A percentile compares a stretch with the other conserved stretches of the same genome.
phyloP scores from a whole-genome alignment of 2,888 invertebrate species.

The Drosophila cognata region DNA sequence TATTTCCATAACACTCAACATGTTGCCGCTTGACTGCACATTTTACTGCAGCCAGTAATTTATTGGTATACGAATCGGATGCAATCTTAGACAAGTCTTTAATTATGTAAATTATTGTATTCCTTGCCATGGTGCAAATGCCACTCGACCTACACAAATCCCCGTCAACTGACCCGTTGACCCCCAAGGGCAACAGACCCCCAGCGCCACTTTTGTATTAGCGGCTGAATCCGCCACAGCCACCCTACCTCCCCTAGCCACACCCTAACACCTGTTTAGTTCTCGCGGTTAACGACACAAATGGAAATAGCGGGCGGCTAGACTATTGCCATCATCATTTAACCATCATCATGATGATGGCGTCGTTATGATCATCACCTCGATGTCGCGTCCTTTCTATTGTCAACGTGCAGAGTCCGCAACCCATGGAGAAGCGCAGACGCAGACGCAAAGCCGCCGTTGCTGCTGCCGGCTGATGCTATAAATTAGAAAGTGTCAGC shows the following conservation, averaged over 20 bases:
- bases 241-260: too few species aligned
- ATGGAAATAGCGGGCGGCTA: conserved; percentile 56
- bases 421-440: conserved; percentile 24
- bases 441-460: conserved; percentile 11
- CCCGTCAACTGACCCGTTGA: conserved; percentile 37
- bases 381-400: conserved; percentile 25
- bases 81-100: neutral
- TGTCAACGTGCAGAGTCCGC: conserved; percentile 37
- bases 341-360: conserved; percentile 38
- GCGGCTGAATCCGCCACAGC: neutral
- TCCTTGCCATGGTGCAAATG: conserved; percentile 24
- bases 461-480: conserved; percentile 46
- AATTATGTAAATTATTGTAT: conserved; percentile 39
- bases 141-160: conserved; percentile 32
- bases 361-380: conserved; percentile 19
- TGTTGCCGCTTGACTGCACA: neutral
- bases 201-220: neutral
- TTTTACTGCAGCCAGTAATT: neutral
- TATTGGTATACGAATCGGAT: neutral
- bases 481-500: conserved; percentile 82
- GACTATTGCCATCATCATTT: conserved; percentile 51
- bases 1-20: neutral
- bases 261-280: conserved; percentile 45
- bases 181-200: conserved; percentile 24
- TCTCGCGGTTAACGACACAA: conserved; percentile 58